Percentiles rank a stretch among this genome's conserved stretches.
These are phyloP conservation scores for Diprion similis DNA, from an alignment of 1,140 invertebrate species.

Conservation along the genomic window DNA sequence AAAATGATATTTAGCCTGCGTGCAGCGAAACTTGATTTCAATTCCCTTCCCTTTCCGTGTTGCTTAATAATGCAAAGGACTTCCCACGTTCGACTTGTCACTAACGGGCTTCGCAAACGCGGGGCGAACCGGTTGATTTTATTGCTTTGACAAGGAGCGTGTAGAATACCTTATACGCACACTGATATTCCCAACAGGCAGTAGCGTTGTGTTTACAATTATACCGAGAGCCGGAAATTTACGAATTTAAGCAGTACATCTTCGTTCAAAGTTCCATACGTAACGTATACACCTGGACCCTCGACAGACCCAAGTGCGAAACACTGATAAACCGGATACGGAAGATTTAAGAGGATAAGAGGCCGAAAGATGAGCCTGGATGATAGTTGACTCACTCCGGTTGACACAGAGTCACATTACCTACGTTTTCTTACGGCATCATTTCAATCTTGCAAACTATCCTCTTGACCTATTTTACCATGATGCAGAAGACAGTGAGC, in stretches of 20 bases:
- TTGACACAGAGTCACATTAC: neutral
- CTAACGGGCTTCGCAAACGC: neutral
- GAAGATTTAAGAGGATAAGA: neutral
- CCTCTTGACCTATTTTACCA: neutral
- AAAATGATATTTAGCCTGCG: constrained; percentile 2
- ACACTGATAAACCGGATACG: neutral
- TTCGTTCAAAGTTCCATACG: too few species aligned
- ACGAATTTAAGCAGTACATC: too few species aligned
- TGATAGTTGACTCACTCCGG: constrained; percentile 3
- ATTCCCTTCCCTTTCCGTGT: neutral
- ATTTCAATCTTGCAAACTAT: neutral
- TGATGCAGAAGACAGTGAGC: too few species aligned
- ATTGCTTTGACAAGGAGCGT: neutral
- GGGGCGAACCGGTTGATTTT: neutral
- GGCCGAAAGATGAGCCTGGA: neutral
- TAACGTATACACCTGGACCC: neutral
- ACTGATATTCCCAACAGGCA: too few species aligned
- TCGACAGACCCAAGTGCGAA: neutral
- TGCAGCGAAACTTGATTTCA: neutral
- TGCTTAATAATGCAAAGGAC: neutral
- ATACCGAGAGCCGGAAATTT: too few species aligned
- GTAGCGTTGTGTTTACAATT: too few species aligned
- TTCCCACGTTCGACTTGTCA: neutral
- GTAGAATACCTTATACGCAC: too few species aligned
- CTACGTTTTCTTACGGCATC: neutral